Conservation (phyloP, 2,113 vertebrate species). For the Cyprinus carpio region DNA sequence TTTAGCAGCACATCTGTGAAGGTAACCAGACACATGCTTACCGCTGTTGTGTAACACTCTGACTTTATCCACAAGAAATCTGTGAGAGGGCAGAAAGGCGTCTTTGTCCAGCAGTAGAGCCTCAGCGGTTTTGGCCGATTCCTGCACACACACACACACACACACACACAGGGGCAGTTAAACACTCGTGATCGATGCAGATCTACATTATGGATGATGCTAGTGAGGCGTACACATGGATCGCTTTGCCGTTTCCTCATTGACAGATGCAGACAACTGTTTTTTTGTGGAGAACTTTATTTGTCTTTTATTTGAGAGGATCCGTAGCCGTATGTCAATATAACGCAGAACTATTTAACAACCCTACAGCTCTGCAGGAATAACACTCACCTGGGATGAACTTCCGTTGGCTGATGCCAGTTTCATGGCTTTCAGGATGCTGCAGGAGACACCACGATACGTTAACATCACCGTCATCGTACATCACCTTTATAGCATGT, state of each 20-base stretch:
- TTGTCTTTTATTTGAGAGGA: neutral
- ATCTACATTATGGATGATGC: slow-evolving; percentile 62
- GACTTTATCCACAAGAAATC: slow-evolving; percentile 86
- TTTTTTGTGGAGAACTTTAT: slow-evolving; percentile 31
- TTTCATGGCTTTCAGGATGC: slow-evolving; percentile 96
- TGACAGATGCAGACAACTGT: slow-evolving; percentile 49
- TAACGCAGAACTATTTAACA: neutral
- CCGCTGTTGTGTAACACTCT: slow-evolving; percentile 78
- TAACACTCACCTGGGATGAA: slow-evolving; percentile 84
- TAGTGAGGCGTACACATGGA: slow-evolving; percentile 58
- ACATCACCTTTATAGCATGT: neutral
- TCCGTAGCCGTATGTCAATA: slow-evolving; percentile 29
- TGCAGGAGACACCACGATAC: slow-evolving; percentile 60
- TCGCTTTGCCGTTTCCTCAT: slow-evolving; percentile 55
- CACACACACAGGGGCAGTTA: slow-evolving; percentile 53
- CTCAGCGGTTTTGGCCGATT: slow-evolving; percentile 83
- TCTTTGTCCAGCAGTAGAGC: slow-evolving; percentile 87
- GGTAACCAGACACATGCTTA: slow-evolving; percentile 61
- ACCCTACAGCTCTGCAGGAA: neutral
- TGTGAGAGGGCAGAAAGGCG: slow-evolving; percentile 85
- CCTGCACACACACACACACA: slow-evolving; percentile 58
- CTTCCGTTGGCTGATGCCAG: slow-evolving; percentile 84
- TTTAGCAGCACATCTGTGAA: neutral
- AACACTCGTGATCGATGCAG: slow-evolving; percentile 61
- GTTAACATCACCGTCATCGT: neutral